These are phyloP conservation scores for Catagonus wagneri DNA, from an alignment of 2,113 vertebrate species.

Conservation along the genomic window DNA sequence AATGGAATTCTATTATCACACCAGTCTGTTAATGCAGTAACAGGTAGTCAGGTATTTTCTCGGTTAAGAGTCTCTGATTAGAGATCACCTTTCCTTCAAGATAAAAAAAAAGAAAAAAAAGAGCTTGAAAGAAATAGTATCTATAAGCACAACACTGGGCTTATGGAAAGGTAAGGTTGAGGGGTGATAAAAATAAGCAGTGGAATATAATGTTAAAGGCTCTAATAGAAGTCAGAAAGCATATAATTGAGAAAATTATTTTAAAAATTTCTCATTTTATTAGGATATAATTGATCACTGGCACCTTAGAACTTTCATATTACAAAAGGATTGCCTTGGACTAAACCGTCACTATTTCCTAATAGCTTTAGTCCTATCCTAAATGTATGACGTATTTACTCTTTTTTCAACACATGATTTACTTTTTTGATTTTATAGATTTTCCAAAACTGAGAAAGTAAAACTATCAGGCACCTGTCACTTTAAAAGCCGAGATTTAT, in stretches of 20 bases:
- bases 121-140: neutral
- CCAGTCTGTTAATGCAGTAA: neutral
- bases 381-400: neutral
- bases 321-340: neutral
- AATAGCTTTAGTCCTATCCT: neutral
- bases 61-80: neutral
- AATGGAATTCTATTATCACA: neutral
- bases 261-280: neutral
- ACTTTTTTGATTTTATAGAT: neutral
- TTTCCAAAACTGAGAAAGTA: neutral
- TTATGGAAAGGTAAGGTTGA: neutral
- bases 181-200: neutral
- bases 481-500: constrained; percentile 9
- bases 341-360: neutral
- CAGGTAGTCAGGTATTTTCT: neutral
- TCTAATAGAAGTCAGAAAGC: neutral
- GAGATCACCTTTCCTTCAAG: neutral
- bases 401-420: neutral
- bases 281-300: neutral
- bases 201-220: neutral
- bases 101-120: neutral
- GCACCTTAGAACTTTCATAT: neutral
- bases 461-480: neutral
- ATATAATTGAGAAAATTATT: neutral
- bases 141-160: neutral